A percentile compares a stretch with the other conserved stretches of the same genome.
phyloP scores from a whole-genome alignment of 2,888 invertebrate genomes.

The Thecocarcelia acutangulata region DNA sequence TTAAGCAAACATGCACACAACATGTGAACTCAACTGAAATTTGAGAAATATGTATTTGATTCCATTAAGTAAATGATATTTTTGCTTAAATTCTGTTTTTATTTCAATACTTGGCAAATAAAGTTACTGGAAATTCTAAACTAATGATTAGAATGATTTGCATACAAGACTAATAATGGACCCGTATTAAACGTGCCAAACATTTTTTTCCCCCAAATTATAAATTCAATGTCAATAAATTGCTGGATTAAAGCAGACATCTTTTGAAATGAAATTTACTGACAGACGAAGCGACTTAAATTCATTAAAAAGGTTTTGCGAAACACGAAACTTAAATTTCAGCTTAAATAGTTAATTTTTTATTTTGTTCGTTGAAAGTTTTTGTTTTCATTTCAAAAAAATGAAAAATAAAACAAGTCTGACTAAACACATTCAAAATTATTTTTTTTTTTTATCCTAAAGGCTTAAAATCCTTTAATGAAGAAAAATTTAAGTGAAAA shows the following conservation, averaged over 20 bases:
- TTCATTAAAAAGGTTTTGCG: slow-evolving; percentile 39
- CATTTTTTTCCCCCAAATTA: slow-evolving; percentile 30
- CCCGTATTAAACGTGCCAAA: slow-evolving; percentile 41
- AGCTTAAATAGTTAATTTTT: slow-evolving; percentile 29
- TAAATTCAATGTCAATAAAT: slow-evolving; percentile 67
- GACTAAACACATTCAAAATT: slow-evolving; percentile 24
- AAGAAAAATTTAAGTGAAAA: background rate
- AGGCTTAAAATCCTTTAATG: slow-evolving; percentile 56
- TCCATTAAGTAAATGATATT: slow-evolving; percentile 50
- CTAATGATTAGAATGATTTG: slow-evolving; percentile 49
- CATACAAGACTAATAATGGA: slow-evolving; percentile 44
- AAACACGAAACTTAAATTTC: slow-evolving; percentile 63
- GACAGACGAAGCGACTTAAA: slow-evolving; percentile 20
- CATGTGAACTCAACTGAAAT: slow-evolving; percentile 19
- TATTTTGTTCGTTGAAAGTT: background rate
- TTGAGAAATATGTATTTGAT: slow-evolving; percentile 27
- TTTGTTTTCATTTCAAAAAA: slow-evolving; percentile 23
- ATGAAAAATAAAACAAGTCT: background rate
- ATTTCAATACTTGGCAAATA: too few species aligned
- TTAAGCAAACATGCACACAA: slow-evolving; percentile 22
- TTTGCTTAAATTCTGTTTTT: background rate
- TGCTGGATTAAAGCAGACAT: slow-evolving; percentile 56
- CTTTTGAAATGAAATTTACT: background rate
- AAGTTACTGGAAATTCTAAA: slow-evolving; percentile 15
- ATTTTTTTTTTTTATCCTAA: slow-evolving; percentile 34